A percentile compares a stretch with the other conserved stretches of the same genome.
Evolutionary conservation across 2,797 vertebrate genomes (phyloP).

Genomic region (Limnodromus scolopaceus): DNA sequence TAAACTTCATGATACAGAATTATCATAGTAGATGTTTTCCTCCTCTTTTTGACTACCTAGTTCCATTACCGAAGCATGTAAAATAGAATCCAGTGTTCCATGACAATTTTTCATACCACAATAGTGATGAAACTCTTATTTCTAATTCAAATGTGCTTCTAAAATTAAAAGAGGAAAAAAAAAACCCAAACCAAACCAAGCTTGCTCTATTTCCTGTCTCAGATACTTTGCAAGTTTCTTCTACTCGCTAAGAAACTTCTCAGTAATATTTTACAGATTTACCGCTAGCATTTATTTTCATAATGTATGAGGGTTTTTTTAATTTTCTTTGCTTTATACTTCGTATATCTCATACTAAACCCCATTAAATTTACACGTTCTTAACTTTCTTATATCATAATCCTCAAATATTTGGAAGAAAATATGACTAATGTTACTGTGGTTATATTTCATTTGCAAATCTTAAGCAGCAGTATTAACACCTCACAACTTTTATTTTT

Average conservation of each 20-base stretch:
- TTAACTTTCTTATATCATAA: background rate
- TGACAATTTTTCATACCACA: background rate
- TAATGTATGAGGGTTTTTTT: fast-evolving
- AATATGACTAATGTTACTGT: background rate
- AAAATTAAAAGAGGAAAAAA: background rate
- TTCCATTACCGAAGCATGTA: background rate
- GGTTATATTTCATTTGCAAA: background rate
- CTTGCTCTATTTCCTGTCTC: background rate
- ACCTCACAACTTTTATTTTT: background rate
- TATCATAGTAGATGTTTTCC: background rate
- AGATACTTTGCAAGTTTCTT: background rate
- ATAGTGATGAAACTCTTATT: background rate
- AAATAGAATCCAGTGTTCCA: background rate
- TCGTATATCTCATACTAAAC: background rate
- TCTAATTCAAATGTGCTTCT: background rate
- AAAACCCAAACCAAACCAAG: background rate
- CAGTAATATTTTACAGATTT: background rate
- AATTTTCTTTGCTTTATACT: background rate
- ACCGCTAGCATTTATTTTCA: background rate
- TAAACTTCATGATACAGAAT: background rate
- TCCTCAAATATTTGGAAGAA: background rate
- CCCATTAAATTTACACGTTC: background rate
- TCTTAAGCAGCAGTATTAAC: background rate
- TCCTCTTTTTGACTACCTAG: background rate
- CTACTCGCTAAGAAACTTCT: background rate